phyloP scores from a whole-genome alignment of 2,113 vertebrate genomes.

The Melanostigma gelatinosum region DNA sequence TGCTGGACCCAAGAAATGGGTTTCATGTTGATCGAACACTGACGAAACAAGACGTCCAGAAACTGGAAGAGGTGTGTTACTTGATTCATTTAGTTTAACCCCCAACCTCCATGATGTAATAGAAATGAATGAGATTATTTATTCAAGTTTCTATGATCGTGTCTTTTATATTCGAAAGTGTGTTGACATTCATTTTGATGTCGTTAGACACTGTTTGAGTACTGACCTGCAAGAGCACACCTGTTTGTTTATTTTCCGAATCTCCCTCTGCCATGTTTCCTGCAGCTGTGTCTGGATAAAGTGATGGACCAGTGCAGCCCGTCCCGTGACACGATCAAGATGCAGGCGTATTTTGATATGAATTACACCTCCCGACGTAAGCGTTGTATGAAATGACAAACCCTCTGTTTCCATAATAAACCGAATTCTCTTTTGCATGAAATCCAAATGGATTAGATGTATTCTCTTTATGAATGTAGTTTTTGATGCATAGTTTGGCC shows the following conservation, averaged over 20 bases:
- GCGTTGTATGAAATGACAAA: conserved; percentile 11
- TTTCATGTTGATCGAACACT: conserved; percentile 86
- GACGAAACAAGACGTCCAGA: conserved; percentile 84
- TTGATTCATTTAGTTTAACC: not conserved
- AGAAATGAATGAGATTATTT: not conserved
- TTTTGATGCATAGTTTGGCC: not conserved
- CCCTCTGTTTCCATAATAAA: not conserved
- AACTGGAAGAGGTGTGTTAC: conserved; percentile 86
- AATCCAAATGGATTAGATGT: not conserved
- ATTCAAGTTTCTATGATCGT: too few species aligned
- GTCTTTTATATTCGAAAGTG: not conserved
- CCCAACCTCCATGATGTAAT: too few species aligned
- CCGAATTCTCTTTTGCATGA: not conserved
- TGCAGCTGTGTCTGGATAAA: conserved; percentile 87
- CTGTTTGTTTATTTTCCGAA: not conserved
- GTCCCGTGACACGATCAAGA: conserved; percentile 93
- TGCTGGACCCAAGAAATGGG: conserved; percentile 88
- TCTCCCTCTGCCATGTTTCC: not conserved
- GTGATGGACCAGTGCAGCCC: conserved; percentile 87
- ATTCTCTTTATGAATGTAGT: not conserved
- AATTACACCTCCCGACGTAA: conserved; percentile 91
- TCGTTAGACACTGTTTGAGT: not conserved
- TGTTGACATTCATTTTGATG: not conserved
- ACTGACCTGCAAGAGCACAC: not conserved
- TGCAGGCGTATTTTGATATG: conserved; percentile 94